phyloP scores from a whole-genome alignment of 2,797 vertebrate species.

The Crypturellus tataupa region DNA sequence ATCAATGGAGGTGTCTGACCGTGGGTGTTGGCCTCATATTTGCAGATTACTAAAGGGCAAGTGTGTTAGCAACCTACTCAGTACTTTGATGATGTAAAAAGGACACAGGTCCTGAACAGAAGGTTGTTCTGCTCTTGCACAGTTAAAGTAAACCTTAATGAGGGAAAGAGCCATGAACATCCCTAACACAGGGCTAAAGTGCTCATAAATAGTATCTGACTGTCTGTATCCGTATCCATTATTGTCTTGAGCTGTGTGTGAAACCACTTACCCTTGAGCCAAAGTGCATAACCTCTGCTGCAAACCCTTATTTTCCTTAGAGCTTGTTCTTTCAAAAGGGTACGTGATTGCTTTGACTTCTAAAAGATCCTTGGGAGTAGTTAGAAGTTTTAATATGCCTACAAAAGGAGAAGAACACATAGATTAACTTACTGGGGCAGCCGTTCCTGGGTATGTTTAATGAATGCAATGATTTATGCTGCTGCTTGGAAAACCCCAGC shows the following conservation, averaged over 20 bases:
- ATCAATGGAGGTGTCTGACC: neutral
- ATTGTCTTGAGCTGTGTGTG: neutral
- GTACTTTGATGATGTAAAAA: neutral
- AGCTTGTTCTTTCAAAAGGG: neutral
- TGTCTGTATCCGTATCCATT: neutral
- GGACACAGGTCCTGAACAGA: neutral
- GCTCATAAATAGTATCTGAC: fast-evolving
- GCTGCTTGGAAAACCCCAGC: neutral
- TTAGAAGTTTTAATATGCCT: neutral
- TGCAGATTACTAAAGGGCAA: neutral
- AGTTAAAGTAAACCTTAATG: neutral
- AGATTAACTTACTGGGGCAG: fast-evolving
- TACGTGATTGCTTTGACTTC: neutral
- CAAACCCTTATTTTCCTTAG: neutral
- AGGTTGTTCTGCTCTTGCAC: neutral
- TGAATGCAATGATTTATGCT: neutral
- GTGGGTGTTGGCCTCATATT: neutral
- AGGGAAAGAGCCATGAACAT: neutral
- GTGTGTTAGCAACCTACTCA: neutral
- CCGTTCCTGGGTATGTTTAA: neutral
- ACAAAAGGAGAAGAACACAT: neutral
- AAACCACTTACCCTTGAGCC: neutral
- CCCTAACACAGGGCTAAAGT: neutral
- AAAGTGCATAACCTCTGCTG: neutral
- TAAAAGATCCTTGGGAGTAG: neutral